A percentile compares a stretch with the other conserved stretches of the same genome.
These are phyloP conservation scores for Chrysopa pallens DNA, from an alignment of 1,140 invertebrate genomes.

Conservation along the genomic window DNA sequence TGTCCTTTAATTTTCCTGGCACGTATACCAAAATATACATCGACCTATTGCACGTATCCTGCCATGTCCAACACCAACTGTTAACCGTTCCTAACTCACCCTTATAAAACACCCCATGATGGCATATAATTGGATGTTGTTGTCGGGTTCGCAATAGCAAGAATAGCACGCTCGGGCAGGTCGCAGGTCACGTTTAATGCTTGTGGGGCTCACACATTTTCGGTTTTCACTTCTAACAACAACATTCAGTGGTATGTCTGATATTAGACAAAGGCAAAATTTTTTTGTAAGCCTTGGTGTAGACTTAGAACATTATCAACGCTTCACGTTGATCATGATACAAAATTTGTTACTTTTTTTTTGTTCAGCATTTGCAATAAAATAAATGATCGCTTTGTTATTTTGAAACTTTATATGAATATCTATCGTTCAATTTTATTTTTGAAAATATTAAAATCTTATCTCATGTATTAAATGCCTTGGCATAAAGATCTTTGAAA, in stretches of 20 bases:
- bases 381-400: too few species aligned
- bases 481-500: too few species aligned
- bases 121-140: conserved; percentile 15
- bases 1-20: not conserved
- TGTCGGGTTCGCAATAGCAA: conserved; percentile 9
- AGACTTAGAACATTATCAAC: too few species aligned
- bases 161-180: conserved; percentile 12
- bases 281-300: too few species aligned
- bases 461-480: too few species aligned
- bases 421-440: too few species aligned
- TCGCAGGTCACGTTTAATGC: conserved; percentile 32
- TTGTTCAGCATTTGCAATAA: too few species aligned
- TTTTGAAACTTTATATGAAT: too few species aligned
- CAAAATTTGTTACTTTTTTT: too few species aligned
- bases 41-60: not conserved
- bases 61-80: not conserved
- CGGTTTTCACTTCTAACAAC: conserved; percentile 6
- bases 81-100: conserved; percentile 3
- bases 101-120: conserved; percentile 1
- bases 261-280: too few species aligned
- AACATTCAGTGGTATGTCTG: conserved; percentile 13
- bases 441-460: too few species aligned
- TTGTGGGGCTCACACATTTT: conserved; percentile 9
- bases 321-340: too few species aligned
- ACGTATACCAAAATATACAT: not conserved